Evolutionary conservation across 2,113 vertebrate species (phyloP).

Genomic region (Echinops telfairi): DNA sequence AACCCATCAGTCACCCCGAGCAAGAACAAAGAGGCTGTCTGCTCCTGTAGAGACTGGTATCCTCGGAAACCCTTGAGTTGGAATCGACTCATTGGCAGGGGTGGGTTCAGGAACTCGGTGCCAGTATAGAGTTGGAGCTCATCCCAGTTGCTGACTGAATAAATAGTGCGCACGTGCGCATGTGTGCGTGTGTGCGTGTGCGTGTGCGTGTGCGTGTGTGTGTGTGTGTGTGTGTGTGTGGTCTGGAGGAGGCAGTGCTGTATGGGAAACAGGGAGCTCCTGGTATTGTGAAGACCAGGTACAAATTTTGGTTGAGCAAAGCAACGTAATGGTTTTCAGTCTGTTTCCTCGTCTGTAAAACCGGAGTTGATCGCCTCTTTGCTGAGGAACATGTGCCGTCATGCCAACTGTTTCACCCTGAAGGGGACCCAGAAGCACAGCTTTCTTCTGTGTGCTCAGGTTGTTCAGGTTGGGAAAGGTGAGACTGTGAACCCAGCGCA

Average conservation of each 20-base stretch:
- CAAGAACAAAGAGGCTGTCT: no score
- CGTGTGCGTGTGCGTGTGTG: no score
- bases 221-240: not conserved
- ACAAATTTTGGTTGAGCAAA: not conserved
- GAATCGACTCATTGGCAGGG: no score
- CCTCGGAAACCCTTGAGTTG: no score
- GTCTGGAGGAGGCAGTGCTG: not conserved
- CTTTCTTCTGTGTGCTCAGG: not conserved
- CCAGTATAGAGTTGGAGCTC: not conserved
- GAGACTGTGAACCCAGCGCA: not conserved
- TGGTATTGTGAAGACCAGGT: not conserved
- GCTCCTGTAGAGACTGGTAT: no score
- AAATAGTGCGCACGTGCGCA: no score
- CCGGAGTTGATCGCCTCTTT: not conserved
- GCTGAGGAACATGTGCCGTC: not conserved
- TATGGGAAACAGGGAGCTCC: not conserved
- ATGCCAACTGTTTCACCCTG: not conserved
- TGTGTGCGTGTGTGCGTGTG: no score
- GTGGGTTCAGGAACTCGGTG: not conserved
- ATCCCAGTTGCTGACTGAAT: not conserved
- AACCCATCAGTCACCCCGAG: no score
- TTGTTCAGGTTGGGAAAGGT: not conserved
- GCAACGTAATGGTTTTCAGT: not conserved
- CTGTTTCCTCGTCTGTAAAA: not conserved
- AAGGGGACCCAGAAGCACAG: not conserved